A percentile compares a stretch with the other conserved stretches of the same genome.
phyloP scores from a whole-genome alignment of 2,113 vertebrate genomes.

The Cephalopterus ornatus region DNA sequence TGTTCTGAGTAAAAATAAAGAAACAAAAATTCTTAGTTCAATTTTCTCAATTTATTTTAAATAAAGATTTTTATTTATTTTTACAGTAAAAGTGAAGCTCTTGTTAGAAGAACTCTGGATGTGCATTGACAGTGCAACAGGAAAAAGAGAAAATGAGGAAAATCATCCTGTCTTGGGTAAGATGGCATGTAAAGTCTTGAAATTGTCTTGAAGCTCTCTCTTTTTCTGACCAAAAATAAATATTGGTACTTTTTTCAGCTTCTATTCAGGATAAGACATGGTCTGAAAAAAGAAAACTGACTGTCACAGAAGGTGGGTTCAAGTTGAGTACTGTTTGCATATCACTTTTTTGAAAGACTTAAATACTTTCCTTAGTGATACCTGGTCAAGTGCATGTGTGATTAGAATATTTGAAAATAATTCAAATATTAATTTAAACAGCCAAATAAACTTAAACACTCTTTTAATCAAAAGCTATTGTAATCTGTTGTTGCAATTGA shows the following conservation, averaged over 20 bases:
- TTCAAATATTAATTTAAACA: background rate
- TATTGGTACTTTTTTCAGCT: background rate
- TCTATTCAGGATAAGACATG: background rate
- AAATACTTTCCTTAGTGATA: background rate
- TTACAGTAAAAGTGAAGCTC: constrained; percentile 82
- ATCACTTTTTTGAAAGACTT: background rate
- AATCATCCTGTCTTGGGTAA: constrained; percentile 53
- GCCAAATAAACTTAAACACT: background rate
- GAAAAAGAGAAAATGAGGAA: constrained; percentile 27
- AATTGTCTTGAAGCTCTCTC: background rate
- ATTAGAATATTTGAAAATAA: background rate
- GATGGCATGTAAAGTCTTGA: background rate
- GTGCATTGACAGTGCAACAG: constrained; percentile 79
- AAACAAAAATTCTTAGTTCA: background rate
- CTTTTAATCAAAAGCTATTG: background rate
- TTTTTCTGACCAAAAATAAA: background rate
- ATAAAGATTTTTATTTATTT: background rate
- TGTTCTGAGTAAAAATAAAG: constrained; percentile 8
- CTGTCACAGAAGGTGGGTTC: background rate
- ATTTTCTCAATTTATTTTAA: background rate
- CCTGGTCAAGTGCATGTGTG: background rate
- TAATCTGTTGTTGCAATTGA: background rate
- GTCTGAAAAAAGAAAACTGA: background rate
- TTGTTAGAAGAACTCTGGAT: constrained; percentile 88
- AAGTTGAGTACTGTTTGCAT: background rate